Conservation (phyloP, 2,888 invertebrate genomes). For the Scaptomyza polygonia region DNA sequence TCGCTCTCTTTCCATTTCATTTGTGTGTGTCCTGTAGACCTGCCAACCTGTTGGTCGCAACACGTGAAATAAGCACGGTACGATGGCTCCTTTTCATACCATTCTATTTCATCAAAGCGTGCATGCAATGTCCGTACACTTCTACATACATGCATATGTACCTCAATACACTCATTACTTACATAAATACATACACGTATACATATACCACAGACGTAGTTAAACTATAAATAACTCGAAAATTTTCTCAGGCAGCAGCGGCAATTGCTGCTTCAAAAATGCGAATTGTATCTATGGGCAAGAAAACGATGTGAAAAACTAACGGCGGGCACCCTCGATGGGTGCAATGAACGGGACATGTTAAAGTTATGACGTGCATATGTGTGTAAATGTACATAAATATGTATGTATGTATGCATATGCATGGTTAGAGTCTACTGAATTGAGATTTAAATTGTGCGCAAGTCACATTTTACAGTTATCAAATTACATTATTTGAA, state of each 20-base stretch:
- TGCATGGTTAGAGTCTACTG: neutral
- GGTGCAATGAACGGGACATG: constrained; percentile 35
- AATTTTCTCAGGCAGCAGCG: constrained; percentile 3
- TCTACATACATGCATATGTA: neutral
- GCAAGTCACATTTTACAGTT: neutral
- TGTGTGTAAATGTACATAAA: too few species aligned
- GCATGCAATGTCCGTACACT: neutral
- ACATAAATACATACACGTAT: neutral
- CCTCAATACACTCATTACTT: neutral
- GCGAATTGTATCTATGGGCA: constrained; percentile 17
- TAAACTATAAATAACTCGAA: constrained; percentile 42
- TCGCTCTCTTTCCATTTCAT: neutral
- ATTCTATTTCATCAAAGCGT: constrained; percentile 2
- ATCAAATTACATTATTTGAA: neutral
- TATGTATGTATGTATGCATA: neutral
- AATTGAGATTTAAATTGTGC: neutral
- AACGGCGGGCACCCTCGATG: constrained; percentile 5
- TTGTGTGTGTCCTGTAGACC: constrained; percentile 17
- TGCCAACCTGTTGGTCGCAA: constrained; percentile 46
- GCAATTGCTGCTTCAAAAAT: constrained; percentile 4
- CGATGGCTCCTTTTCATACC: neutral
- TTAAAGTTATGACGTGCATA: constrained; percentile 1
- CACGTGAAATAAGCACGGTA: constrained; percentile 31
- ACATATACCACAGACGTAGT: constrained; percentile 11
- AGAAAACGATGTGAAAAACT: constrained; percentile 5